phyloP scores from a whole-genome alignment of 2,888 invertebrate species.

The Meiosimyza platycephala region DNA sequence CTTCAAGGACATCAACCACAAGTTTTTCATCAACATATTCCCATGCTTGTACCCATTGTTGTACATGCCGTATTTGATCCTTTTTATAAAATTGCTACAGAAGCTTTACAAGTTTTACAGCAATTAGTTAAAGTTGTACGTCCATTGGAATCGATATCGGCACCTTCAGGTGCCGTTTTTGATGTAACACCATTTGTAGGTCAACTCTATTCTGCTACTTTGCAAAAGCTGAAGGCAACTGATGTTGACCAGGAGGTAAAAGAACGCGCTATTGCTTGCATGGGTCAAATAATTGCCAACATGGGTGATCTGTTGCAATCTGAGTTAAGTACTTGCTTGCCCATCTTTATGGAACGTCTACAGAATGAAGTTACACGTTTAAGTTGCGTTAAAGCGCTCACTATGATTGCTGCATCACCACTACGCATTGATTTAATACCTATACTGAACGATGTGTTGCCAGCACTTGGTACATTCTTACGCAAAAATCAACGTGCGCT shows the following conservation, averaged over 20 bases:
- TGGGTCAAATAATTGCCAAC: constrained; percentile 94
- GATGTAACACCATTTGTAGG: constrained; percentile 84
- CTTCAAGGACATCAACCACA: constrained; percentile 65
- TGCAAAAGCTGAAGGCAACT: constrained; percentile 88
- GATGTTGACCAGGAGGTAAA: constrained; percentile 99
- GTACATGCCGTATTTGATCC: constrained; percentile 92
- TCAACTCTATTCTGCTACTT: constrained; percentile 85
- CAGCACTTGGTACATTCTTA: constrained; percentile 92
- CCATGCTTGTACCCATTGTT: constrained; percentile 83
- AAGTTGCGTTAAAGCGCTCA: constrained; percentile 95
- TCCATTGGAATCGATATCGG: constrained; percentile 69
- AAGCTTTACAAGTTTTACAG: constrained; percentile 92
- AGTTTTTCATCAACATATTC: constrained; percentile 84
- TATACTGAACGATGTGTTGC: constrained; percentile 88
- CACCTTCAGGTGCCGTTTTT: constrained; percentile 69
- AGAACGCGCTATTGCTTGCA: constrained; percentile 96
- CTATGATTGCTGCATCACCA: constrained; percentile 92
- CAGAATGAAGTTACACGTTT: constrained; percentile 97
- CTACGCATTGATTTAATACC: constrained; percentile 85
- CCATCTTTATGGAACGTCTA: constrained; percentile 93
- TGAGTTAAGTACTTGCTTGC: constrained; percentile 87
- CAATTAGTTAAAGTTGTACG: constrained; percentile 94
- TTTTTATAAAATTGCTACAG: constrained; percentile 99
- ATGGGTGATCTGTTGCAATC: constrained; percentile 86
- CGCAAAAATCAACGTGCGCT: constrained; percentile 96